Evolutionary conservation across 2,888 invertebrate species (phyloP).

Genomic region (Papilio demoleus): DNA sequence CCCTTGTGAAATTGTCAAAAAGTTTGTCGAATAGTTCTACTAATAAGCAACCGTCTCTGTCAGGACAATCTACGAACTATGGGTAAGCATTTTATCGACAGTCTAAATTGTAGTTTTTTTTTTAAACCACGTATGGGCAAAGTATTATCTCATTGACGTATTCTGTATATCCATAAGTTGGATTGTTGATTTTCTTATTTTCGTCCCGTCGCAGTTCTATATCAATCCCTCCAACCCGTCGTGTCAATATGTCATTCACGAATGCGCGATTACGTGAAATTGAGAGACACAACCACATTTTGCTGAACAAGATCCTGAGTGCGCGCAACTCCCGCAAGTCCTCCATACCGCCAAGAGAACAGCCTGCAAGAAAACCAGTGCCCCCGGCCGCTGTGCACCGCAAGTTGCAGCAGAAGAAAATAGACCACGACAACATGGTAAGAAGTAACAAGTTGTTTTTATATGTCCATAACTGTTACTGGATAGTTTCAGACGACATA

Average conservation of each 20-base stretch:
- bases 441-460: slow-evolving; percentile 37
- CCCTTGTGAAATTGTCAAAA: slow-evolving; percentile 63
- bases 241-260: slow-evolving; percentile 82
- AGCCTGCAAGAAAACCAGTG: slow-evolving; percentile 52
- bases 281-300: slow-evolving; percentile 84
- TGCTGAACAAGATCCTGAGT: slow-evolving; percentile 82
- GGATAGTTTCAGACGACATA: no score
- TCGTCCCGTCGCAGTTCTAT: slow-evolving; percentile 58
- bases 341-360: slow-evolving; percentile 62
- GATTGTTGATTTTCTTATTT: no score
- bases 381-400: slow-evolving; percentile 79
- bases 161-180: no score
- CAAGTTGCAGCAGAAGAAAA: slow-evolving; percentile 81
- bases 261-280: slow-evolving; percentile 85
- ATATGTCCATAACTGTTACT: no score
- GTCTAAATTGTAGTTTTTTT: background rate
- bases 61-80: slow-evolving; percentile 68
- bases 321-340: slow-evolving; percentile 69
- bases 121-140: no score
- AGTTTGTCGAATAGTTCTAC: slow-evolving; percentile 67
- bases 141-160: no score
- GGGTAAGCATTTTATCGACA: slow-evolving; percentile 57
- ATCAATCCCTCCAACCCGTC: slow-evolving; percentile 59
- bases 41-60: slow-evolving; percentile 59
- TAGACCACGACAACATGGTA: slow-evolving; percentile 84